Evolutionary conservation across 2,797 vertebrate species (phyloP).

Genomic region (Sebastes hubbsi): DNA sequence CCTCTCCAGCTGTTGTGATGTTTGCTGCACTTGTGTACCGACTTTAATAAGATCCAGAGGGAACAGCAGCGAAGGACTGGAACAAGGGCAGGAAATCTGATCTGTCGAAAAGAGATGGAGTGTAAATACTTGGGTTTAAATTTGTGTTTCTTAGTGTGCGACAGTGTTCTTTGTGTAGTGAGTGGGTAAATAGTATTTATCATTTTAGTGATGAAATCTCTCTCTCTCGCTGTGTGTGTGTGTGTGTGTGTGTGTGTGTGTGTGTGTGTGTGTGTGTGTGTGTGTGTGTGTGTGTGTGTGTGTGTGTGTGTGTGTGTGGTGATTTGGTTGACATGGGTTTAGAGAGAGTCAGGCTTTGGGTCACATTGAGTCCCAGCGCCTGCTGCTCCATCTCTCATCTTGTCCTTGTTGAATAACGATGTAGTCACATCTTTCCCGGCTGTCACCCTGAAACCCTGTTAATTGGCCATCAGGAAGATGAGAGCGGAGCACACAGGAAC

Average conservation of each 20-base stretch:
- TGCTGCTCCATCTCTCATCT: constrained; percentile 13
- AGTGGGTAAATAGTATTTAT: not conserved
- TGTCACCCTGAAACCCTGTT: constrained; percentile 20
- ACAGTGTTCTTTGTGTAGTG: not conserved
- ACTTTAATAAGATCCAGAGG: constrained; percentile 48
- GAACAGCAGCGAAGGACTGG: not conserved
- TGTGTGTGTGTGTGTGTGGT: not conserved
- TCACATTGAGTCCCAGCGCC: not conserved
- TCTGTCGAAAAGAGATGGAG: not conserved
- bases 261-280: not conserved
- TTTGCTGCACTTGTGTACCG: not conserved
- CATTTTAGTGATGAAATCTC: not conserved
- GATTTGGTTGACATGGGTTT: not conserved
- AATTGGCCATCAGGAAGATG: constrained; percentile 23
- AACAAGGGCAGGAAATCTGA: not conserved
- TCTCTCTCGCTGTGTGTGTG: not conserved
- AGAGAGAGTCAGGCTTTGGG: not conserved
- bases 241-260: not conserved
- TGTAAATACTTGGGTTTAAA: not conserved
- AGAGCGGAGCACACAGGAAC: not conserved
- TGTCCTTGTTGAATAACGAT: constrained; percentile 1
- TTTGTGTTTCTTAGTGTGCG: not conserved
- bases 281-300: not conserved
- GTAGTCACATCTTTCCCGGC: not conserved
- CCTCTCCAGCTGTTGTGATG: constrained; percentile 37